Evolutionary conservation across 2,888 invertebrate species (phyloP).

Genomic region (Chymomyza procnemis): DNA sequence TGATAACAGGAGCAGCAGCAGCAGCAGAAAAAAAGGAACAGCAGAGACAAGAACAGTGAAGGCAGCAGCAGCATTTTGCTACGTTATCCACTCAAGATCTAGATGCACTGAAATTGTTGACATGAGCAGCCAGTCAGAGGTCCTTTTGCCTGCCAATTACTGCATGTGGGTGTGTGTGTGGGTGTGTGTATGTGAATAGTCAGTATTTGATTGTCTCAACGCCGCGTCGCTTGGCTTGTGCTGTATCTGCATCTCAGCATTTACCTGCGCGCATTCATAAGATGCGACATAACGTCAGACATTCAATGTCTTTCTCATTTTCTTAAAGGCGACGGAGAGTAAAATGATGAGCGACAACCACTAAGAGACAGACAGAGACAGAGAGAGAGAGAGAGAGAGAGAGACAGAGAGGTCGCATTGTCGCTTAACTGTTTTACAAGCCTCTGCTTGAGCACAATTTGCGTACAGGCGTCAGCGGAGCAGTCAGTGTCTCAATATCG

Average conservation of each 20-base stretch:
- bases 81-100: conserved; percentile 68
- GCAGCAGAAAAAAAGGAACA: neutral
- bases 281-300: neutral
- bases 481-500: conserved; percentile 59
- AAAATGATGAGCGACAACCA: conserved; percentile 35
- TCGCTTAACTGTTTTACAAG: neutral
- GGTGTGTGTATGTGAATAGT: neutral
- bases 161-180: neutral
- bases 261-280: conserved; percentile 1
- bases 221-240: conserved; percentile 42
- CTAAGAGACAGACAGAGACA: conserved; percentile 12
- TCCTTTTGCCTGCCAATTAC: conserved; percentile 54
- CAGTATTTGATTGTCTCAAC: neutral
- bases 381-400: conserved; percentile 6
- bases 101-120: neutral
- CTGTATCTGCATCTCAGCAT: conserved; percentile 58
- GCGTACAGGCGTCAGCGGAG: conserved; percentile 11
- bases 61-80: conserved; percentile 15
- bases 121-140: conserved; percentile 10
- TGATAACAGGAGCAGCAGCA: conserved; percentile 60
- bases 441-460: conserved; percentile 13
- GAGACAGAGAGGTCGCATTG: conserved; percentile 14
- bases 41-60: conserved; percentile 13
- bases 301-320: conserved; percentile 32
- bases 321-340: conserved; percentile 36